phyloP scores from a whole-genome alignment of 2,888 invertebrate genomes.

The Phlogophora meticulosa region DNA sequence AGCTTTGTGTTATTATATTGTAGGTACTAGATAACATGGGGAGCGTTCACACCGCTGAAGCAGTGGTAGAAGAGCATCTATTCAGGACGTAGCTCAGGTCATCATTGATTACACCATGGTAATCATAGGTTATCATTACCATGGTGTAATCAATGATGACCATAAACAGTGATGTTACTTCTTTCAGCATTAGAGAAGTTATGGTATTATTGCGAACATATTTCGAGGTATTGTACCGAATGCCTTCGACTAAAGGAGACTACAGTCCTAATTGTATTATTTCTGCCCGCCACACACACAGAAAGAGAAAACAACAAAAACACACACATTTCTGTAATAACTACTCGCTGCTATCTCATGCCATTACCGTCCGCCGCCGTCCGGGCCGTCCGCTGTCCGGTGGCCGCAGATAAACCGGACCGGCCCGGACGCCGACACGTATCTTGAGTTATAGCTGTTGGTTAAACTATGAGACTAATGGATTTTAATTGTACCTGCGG shows the following conservation, averaged over 20 bases:
- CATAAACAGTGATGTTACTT: too few relatives aligned
- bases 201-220: too few relatives aligned
- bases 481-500: constrained; percentile 31
- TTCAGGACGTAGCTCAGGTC: too few relatives aligned
- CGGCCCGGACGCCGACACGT: constrained; percentile 38
- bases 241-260: too few relatives aligned
- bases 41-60: neutral
- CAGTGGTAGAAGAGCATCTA: neutral
- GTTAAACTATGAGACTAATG: constrained; percentile 43
- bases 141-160: too few relatives aligned
- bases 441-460: constrained; percentile 50
- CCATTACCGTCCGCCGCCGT: constrained; percentile 50
- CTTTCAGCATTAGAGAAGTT: too few relatives aligned
- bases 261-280: neutral
- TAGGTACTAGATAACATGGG: neutral
- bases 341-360: constrained; percentile 45
- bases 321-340: constrained; percentile 21
- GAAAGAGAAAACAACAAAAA: constrained; percentile 10
- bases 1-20: neutral
- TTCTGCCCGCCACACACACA: neutral
- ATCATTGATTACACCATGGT: too few relatives aligned
- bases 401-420: constrained; percentile 43
- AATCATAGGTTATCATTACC: too few relatives aligned
- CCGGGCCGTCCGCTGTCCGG: constrained; percentile 32
- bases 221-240: too few relatives aligned